Percentiles rank a stretch among this genome's conserved stretches.
These are phyloP conservation scores for Prosopocoilus inquinatus DNA, from an alignment of 2,888 invertebrate genomes.

Conservation along the genomic window DNA sequence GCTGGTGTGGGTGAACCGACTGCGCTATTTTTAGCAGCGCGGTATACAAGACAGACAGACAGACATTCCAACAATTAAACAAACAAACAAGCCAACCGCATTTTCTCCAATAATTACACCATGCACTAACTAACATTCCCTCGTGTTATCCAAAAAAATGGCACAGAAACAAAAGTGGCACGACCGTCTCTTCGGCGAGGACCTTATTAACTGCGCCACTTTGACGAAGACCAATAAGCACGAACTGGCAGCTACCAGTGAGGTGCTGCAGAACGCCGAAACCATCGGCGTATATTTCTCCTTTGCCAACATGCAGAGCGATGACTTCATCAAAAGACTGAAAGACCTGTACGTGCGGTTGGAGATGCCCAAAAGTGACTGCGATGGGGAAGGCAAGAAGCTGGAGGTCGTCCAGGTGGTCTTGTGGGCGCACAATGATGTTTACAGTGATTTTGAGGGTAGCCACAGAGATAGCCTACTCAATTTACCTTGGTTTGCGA, in stretches of 20 bases:
- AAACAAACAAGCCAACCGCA: no score
- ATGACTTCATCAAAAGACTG: slow-evolving; percentile 66
- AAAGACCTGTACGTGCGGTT: slow-evolving; percentile 56
- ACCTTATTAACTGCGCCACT: slow-evolving; percentile 56
- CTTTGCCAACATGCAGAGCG: slow-evolving; percentile 66
- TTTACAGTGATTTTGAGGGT: slow-evolving; percentile 64
- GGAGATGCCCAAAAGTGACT: slow-evolving; percentile 36
- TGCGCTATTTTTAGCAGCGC: no score
- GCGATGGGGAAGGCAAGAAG: slow-evolving; percentile 40
- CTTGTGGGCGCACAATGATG: slow-evolving; percentile 65
- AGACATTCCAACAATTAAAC: no score
- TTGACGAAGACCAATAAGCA: slow-evolving; percentile 52
- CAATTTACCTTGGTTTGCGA: slow-evolving; percentile 69
- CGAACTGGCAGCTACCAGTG: slow-evolving; percentile 51
- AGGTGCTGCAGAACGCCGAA: slow-evolving; percentile 55
- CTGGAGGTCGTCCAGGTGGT: slow-evolving; percentile 68
- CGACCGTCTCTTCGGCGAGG: slow-evolving; percentile 61
- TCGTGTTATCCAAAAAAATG: background rate
- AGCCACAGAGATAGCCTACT: slow-evolving; percentile 62
- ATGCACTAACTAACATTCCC: no score
- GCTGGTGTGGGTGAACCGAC: no score
- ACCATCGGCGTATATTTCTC: slow-evolving; percentile 68
- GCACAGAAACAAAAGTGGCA: slow-evolving; percentile 54
- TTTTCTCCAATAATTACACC: no score
- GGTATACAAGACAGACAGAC: no score